phyloP scores from a whole-genome alignment of 2,888 invertebrate genomes.

The Amitus sp. region DNA sequence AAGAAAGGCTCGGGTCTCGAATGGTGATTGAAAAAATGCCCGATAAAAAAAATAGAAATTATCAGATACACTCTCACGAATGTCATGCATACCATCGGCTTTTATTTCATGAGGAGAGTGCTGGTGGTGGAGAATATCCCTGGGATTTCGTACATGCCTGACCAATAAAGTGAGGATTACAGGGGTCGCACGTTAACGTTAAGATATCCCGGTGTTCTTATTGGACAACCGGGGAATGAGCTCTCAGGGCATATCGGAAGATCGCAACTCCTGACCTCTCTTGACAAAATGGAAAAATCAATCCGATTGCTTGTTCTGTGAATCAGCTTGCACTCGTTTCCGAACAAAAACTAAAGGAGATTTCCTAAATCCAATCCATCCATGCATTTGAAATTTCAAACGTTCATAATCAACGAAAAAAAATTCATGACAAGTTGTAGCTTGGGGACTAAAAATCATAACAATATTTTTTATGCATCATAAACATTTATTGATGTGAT shows the following conservation, averaged over 20 bases:
- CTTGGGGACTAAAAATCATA: too few relatives aligned
- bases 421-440: too few relatives aligned
- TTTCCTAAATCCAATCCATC: too few relatives aligned
- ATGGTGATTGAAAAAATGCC: neutral
- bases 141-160: conserved; percentile 21
- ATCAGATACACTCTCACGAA: too few relatives aligned
- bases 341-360: too few relatives aligned
- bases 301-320: conserved; percentile 22
- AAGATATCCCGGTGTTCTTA: conserved; percentile 17
- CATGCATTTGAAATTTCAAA: too few relatives aligned
- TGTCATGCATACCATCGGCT: too few relatives aligned
- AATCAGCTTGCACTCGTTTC: conserved; percentile 15
- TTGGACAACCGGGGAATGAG: conserved; percentile 23
- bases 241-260: conserved; percentile 15
- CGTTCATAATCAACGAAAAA: too few relatives aligned
- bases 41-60: too few relatives aligned
- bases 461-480: too few relatives aligned
- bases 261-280: conserved; percentile 19
- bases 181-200: conserved; percentile 27
- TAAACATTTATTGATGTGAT: too few relatives aligned
- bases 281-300: conserved; percentile 28
- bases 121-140: conserved; percentile 18
- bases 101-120: neutral
- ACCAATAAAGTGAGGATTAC: conserved; percentile 24
- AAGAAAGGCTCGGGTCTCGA: neutral